phyloP scores from a whole-genome alignment of 2,888 invertebrate species.

The Lepas anatifera region DNA sequence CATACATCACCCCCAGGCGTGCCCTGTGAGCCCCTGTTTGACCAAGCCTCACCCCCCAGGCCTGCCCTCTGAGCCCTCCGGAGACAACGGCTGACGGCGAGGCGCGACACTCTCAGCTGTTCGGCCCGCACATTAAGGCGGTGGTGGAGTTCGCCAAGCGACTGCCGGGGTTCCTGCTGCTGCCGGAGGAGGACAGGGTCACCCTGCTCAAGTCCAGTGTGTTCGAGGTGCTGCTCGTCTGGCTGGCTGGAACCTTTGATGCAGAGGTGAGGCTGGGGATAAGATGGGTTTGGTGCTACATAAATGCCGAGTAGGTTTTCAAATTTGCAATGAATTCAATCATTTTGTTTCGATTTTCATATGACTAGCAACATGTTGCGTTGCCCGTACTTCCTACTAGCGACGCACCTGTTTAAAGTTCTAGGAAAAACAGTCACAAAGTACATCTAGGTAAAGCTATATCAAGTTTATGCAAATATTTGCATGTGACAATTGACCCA shows the following conservation, averaged over 20 bases:
- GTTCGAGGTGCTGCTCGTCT: conserved; percentile 89
- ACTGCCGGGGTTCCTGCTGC: conserved; percentile 88
- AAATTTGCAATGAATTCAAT: too few species aligned
- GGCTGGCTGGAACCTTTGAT: conserved; percentile 93
- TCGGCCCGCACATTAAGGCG: conserved; percentile 90
- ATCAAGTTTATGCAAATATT: too few species aligned
- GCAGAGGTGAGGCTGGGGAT: conserved; percentile 53
- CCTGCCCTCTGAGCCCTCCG: conserved; percentile 90
- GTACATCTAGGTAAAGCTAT: too few species aligned
- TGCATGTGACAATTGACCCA: too few species aligned
- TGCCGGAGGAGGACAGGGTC: conserved; percentile 94
- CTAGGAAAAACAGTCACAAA: too few species aligned
- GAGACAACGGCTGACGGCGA: conserved; percentile 65
- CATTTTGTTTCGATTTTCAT: too few species aligned
- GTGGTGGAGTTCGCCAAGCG: conserved; percentile 97
- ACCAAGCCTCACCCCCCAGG: conserved; percentile 47
- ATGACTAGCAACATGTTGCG: too few species aligned
- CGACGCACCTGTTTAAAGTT: too few species aligned
- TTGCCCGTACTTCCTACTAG: too few species aligned
- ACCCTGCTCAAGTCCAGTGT: conserved; percentile 92
- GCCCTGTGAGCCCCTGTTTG: background rate
- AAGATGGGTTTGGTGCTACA: too few species aligned
- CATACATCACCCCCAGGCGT: too few species aligned
- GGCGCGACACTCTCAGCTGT: conserved; percentile 73
- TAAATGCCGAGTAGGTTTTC: too few species aligned